Evolutionary conservation across 2,113 vertebrate genomes (phyloP).

Genomic region (Pseudorasbora parva): DNA sequence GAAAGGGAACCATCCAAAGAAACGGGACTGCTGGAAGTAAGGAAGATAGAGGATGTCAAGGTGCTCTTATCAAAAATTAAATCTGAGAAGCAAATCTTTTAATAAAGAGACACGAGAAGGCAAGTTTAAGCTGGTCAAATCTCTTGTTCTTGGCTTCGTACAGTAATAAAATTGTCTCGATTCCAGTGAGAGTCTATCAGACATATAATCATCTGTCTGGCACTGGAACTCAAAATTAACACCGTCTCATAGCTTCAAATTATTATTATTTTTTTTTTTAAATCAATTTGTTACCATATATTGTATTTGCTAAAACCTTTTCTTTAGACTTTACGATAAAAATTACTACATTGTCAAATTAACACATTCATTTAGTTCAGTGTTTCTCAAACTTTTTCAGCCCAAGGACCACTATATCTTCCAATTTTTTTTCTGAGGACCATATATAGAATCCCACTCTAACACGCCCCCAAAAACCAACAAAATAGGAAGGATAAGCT

Average conservation of each 20-base stretch:
- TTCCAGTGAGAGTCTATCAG: slow-evolving; percentile 17
- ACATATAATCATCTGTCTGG: slow-evolving; percentile 19
- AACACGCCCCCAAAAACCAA: too few relatives aligned
- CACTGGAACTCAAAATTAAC: slow-evolving; percentile 13
- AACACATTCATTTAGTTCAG: neutral
- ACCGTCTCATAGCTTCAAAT: neutral
- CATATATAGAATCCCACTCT: too few relatives aligned
- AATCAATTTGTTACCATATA: too few relatives aligned
- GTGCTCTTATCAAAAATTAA: slow-evolving; percentile 45
- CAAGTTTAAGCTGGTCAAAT: slow-evolving; percentile 9
- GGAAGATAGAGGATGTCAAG: slow-evolving; percentile 28
- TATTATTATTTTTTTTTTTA: too few relatives aligned
- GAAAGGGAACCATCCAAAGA: slow-evolving; percentile 4
- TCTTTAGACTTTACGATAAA: neutral
- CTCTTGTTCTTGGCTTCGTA: neutral
- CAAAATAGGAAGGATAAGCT: too few relatives aligned
- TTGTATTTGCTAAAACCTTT: neutral
- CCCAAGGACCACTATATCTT: too few relatives aligned
- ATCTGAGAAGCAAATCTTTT: slow-evolving; percentile 18
- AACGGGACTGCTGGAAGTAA: slow-evolving; percentile 15
- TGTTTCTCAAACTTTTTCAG: too few relatives aligned
- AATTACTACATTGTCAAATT: neutral
- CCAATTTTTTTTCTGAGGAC: too few relatives aligned
- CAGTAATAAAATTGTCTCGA: slow-evolving; percentile 19
- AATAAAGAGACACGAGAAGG: slow-evolving; percentile 14